Conservation (phyloP, 1,140 invertebrate genomes). For the Theocolax elegans region DNA sequence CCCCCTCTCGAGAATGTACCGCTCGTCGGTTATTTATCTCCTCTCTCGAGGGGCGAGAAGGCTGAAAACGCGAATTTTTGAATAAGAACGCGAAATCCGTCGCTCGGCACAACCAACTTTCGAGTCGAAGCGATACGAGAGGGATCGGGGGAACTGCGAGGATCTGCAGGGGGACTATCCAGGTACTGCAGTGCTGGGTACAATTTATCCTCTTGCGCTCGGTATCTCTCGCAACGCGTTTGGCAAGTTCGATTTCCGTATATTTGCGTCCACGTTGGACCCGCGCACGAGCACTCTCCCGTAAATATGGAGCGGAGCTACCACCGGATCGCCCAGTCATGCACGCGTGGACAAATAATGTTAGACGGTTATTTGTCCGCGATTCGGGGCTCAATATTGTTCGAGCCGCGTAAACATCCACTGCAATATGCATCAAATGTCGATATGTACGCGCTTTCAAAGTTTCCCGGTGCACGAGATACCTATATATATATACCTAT, state of each 20-base stretch:
- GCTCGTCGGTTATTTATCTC: background rate
- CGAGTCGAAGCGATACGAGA: too few species aligned
- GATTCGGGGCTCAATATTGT: constrained; percentile 26
- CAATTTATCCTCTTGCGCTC: constrained; percentile 12
- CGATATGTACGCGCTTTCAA: too few species aligned
- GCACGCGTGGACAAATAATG: constrained; percentile 24
- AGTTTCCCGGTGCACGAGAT: too few species aligned
- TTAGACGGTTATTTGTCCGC: constrained; percentile 10
- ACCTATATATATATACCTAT: too few species aligned
- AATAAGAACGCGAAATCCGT: constrained; percentile 16
- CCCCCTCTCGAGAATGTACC: background rate
- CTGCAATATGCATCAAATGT: constrained; percentile 31
- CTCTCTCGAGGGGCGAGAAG: background rate
- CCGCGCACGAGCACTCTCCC: background rate
- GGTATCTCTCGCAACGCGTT: background rate
- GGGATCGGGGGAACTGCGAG: too few species aligned
- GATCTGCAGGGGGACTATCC: too few species aligned
- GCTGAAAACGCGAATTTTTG: constrained; percentile 7
- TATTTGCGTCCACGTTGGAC: constrained; percentile 1
- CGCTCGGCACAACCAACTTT: too few species aligned
- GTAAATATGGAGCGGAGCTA: constrained; percentile 10
- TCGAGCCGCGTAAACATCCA: constrained; percentile 7
- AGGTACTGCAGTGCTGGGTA: background rate
- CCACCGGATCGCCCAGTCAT: background rate
- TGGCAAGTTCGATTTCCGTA: background rate